Conservation (phyloP, 2,797 vertebrate species). For the Micropoecilia bifurca region DNA sequence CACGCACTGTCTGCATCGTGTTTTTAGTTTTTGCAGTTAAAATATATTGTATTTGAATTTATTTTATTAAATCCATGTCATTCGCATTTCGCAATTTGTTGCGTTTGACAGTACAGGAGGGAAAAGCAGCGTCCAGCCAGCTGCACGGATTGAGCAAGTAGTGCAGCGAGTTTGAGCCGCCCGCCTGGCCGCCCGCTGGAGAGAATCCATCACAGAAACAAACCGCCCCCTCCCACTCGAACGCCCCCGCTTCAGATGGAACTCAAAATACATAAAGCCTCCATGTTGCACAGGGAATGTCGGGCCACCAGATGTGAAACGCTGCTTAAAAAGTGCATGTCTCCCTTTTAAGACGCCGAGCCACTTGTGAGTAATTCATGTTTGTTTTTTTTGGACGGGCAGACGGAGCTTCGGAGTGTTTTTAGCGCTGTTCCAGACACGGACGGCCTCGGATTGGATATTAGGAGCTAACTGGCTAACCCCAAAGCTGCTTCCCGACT, state of each 20-base stretch:
- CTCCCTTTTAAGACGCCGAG: constrained; percentile 35
- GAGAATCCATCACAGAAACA: constrained; percentile 70
- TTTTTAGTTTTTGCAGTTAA: background rate
- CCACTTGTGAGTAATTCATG: constrained; percentile 19
- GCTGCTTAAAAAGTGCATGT: constrained; percentile 33
- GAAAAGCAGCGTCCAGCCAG: constrained; percentile 38
- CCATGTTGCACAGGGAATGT: constrained; percentile 80
- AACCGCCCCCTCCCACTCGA: constrained; percentile 75
- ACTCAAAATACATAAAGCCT: constrained; percentile 81
- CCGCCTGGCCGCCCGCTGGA: constrained; percentile 32
- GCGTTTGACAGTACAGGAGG: background rate
- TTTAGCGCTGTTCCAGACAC: constrained; percentile 40
- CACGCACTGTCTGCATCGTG: background rate
- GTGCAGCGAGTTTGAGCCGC: constrained; percentile 39
- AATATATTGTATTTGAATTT: background rate
- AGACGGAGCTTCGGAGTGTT: constrained; percentile 48
- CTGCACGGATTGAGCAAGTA: constrained; percentile 45
- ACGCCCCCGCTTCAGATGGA: constrained; percentile 75
- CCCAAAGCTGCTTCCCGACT: constrained; percentile 60
- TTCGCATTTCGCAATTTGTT: constrained; percentile 15
- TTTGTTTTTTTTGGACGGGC: constrained; percentile 24
- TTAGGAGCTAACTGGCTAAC: constrained; percentile 63
- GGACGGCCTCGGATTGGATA: constrained; percentile 60
- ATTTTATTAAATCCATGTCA: constrained; percentile 5
- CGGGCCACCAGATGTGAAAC: constrained; percentile 48